phyloP scores from a whole-genome alignment of 2,113 vertebrate genomes.

The Proteles cristata region DNA sequence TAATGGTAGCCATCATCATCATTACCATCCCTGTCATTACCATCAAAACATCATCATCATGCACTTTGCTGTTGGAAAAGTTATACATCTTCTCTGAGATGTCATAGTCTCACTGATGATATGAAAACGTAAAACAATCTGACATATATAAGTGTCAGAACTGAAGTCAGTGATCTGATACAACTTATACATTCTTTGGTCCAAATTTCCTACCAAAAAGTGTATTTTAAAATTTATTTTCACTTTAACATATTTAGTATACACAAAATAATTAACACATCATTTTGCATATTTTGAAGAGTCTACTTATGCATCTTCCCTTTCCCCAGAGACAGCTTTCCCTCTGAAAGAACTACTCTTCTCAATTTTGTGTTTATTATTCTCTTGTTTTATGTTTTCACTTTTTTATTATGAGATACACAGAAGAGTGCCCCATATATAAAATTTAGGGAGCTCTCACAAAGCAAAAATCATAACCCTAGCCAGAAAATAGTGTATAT shows the following conservation, averaged over 20 bases:
- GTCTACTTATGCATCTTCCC: not conserved
- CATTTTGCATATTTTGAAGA: not conserved
- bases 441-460: not conserved
- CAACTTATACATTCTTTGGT: not conserved
- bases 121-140: not conserved
- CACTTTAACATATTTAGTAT: not conserved
- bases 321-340: not conserved
- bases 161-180: not conserved
- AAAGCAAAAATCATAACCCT: not conserved
- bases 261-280: not conserved
- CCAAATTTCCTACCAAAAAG: not conserved
- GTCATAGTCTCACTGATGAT: not conserved
- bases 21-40: not conserved
- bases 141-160: not conserved
- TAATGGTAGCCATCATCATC: not conserved
- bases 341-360: not conserved
- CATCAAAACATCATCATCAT: not conserved
- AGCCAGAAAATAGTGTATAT: not conserved
- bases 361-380: not conserved
- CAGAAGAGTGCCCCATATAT: not conserved
- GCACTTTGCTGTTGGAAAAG: not conserved
- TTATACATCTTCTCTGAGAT: not conserved
- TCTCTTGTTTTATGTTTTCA: not conserved
- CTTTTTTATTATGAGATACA: not conserved
- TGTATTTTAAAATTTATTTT: not conserved